Conservation (phyloP, 2,113 vertebrate genomes). For the Mus musculus region DNA sequence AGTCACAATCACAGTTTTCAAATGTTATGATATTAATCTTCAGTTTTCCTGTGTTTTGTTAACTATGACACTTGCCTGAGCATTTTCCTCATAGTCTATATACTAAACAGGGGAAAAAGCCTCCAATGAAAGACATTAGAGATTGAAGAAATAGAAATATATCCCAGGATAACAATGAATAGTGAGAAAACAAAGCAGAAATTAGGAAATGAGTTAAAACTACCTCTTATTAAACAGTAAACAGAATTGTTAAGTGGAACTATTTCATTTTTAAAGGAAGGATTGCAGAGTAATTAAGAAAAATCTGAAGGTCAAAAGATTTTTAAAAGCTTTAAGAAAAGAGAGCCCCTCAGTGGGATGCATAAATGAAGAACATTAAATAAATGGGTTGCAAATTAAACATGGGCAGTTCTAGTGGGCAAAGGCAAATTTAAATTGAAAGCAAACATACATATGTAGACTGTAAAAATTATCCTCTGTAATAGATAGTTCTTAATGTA, state of each 20-base stretch:
- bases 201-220: conserved; percentile 42
- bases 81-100: conserved; percentile 4
- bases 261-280: background rate
- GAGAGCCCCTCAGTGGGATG: background rate
- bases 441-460: background rate
- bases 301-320: background rate
- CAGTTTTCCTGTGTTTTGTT: background rate
- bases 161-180: background rate
- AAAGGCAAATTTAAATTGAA: background rate
- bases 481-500: background rate
- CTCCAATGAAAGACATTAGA: background rate
- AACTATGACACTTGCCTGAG: conserved; percentile 24
- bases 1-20: background rate
- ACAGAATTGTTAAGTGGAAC: conserved; percentile 53
- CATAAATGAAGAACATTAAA: background rate
- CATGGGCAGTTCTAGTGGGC: background rate
- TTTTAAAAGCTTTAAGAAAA: background rate
- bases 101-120: conserved; percentile 27
- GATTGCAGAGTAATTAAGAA: background rate
- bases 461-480: background rate
- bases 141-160: background rate
- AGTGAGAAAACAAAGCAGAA: conserved; percentile 55
- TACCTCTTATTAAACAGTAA: conserved; percentile 3
- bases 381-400: background rate
- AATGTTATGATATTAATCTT: background rate